phyloP scores from a whole-genome alignment of 1,140 invertebrate species.

The Caerostris darwini region DNA sequence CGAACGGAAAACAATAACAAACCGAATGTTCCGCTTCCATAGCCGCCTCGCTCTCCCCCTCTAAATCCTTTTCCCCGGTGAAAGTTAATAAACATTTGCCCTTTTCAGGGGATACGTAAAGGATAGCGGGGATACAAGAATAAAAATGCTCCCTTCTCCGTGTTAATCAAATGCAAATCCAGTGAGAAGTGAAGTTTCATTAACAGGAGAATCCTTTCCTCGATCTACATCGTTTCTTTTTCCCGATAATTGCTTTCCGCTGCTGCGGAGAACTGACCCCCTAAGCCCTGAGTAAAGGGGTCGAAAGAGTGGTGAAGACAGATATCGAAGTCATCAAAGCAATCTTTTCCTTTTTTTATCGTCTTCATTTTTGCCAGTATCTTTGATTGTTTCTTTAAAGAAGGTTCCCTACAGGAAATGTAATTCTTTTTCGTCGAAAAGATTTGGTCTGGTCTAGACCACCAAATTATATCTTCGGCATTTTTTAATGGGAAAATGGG shows the following conservation, averaged over 20 bases:
- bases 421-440: neutral
- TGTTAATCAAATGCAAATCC: slow-evolving; percentile 60
- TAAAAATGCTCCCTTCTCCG: neutral
- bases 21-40: slow-evolving; percentile 30
- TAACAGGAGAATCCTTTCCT: neutral
- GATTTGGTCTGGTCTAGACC: neutral
- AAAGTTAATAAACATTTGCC: slow-evolving; percentile 55
- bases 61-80: neutral
- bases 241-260: slow-evolving; percentile 46
- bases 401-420: neutral
- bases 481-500: slow-evolving; percentile 5
- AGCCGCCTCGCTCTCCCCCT: neutral
- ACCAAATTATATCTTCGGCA: neutral
- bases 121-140: slow-evolving; percentile 15
- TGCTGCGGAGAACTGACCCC: neutral
- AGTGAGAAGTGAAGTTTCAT: slow-evolving; percentile 45
- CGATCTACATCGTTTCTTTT: neutral
- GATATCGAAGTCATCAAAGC: slow-evolving; percentile 54
- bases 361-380: neutral
- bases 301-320: neutral
- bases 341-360: neutral
- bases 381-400: slow-evolving; percentile 28
- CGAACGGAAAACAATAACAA: neutral
- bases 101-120: neutral
- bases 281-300: neutral